Base-by-base conservation (phyloP, 2,113 vertebrate genomes). In the Vanacampus margaritifer region DNA sequence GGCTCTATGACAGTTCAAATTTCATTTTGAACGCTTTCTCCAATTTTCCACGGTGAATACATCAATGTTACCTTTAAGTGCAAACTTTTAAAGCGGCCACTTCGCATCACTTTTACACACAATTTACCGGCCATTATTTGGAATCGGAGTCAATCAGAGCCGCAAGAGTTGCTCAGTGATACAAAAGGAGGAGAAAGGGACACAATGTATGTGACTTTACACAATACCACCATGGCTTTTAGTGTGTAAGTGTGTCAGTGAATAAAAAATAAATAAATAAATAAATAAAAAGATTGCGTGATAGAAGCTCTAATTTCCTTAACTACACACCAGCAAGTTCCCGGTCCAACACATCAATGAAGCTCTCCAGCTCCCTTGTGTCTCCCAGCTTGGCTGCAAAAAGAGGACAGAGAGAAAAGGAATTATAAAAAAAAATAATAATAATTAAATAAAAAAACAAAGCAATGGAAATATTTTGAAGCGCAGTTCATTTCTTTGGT, bases 321-420 rank as follows among this genome's bases (percentile, higher is more conserved):
- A 79, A 82, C 76, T 82, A 90, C 93, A 81, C 84, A 99, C 97
- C 96, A 89, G 94, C 93, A 88, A 99, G 91, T 71, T 94, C 93
- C 79, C 92, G 93, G 88, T 99, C 95, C 83, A 99, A 92, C 87
- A 95, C 94, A 81, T 95, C 95, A 85, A 99, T 99, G 81, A 96
- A 98, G 74, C 93, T 96, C 90, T 98, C 94, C 32, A 99, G 91
- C 71, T 98, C 97, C 64, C 93, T 93, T 2, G 95, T 98, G 89
- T 99, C 96, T 75, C 95, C 96, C 56, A 97, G 91, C 86, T 95
- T 98, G 82, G 95, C 96, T 98, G 92, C 37, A 91, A 80, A 78
- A 54, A 69, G 50, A 82, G 26, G 60, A 77, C 64, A 77, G 60
- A 75, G 50, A 72, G 56, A 72, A 72, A 76, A 41, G 11, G 46